Conservation (phyloP, 2,888 invertebrate species). For the Hylaea fasciaria region DNA sequence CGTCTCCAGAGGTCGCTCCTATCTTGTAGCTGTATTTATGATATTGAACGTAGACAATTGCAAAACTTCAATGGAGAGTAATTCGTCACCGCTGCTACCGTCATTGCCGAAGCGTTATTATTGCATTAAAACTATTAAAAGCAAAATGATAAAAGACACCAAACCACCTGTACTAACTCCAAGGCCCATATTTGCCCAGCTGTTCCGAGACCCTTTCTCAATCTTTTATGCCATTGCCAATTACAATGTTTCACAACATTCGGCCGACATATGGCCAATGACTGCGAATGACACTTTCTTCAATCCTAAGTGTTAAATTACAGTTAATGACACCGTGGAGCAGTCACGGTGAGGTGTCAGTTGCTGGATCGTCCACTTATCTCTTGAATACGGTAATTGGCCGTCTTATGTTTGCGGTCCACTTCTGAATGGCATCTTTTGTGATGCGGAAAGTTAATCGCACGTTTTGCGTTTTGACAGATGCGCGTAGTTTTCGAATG, state of each 20-base stretch:
- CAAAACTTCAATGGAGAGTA: background rate
- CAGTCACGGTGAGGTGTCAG: conserved; percentile 81
- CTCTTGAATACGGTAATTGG: conserved; percentile 55
- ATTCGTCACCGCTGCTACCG: no score
- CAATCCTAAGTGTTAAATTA: conserved; percentile 71
- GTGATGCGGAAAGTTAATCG: conserved; percentile 49
- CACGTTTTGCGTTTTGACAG: conserved; percentile 40
- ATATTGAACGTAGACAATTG: no score
- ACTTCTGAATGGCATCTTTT: conserved; percentile 62
- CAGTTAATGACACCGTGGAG: conserved; percentile 71
- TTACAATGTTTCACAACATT: conserved; percentile 55
- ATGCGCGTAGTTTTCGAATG: conserved; percentile 23
- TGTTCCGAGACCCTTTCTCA: conserved; percentile 45
- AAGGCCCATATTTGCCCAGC: conserved; percentile 39
- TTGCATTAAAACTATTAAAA: background rate
- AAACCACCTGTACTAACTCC: conserved; percentile 13
- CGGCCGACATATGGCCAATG: conserved; percentile 72
- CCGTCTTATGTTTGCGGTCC: conserved; percentile 57
- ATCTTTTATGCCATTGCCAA: conserved; percentile 36
- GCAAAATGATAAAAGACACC: conserved; percentile 2
- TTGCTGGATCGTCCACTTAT: conserved; percentile 79
- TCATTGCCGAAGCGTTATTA: background rate
- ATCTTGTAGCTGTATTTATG: no score
- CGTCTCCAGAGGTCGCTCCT: no score
- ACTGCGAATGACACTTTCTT: conserved; percentile 70